Evolutionary conservation across 2,888 invertebrate species (phyloP).

Genomic region (Lasioglossum marginatum): DNA sequence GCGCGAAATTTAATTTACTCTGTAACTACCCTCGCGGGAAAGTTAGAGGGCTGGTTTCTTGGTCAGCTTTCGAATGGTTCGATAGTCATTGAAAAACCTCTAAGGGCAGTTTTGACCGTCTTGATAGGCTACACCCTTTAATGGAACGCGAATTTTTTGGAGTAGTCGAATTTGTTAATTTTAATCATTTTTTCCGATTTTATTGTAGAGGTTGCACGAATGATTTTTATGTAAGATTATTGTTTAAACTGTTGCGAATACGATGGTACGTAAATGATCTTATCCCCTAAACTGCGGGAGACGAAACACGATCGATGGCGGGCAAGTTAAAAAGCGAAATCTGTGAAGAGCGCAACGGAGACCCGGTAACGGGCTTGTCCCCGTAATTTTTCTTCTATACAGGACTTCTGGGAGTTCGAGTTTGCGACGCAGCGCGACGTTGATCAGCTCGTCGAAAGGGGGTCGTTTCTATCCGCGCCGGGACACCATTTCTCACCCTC

Average conservation of each 20-base stretch:
- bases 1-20: too few species aligned
- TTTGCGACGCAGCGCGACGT: constrained; percentile 1
- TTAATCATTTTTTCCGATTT: too few species aligned
- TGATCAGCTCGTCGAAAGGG: constrained; percentile 33
- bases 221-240: neutral
- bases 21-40: too few species aligned
- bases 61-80: too few species aligned
- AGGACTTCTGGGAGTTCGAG: constrained; percentile 25
- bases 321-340: neutral
- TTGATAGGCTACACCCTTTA: too few species aligned
- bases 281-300: neutral
- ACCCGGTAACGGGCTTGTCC: constrained; percentile 1
- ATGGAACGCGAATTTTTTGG: too few species aligned
- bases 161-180: neutral
- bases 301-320: neutral
- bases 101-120: too few species aligned
- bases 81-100: too few species aligned
- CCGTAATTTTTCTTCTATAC: constrained; percentile 23
- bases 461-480: constrained; percentile 17
- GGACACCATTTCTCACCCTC: constrained; percentile 13
- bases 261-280: neutral
- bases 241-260: neutral
- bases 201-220: neutral
- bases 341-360: neutral
- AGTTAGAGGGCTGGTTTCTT: too few species aligned